Evolutionary conservation across 2,888 invertebrate species (phyloP), one percentile per base, ranked within the genome.

Genomic region (Andrena haemorrhoa): DNA sequence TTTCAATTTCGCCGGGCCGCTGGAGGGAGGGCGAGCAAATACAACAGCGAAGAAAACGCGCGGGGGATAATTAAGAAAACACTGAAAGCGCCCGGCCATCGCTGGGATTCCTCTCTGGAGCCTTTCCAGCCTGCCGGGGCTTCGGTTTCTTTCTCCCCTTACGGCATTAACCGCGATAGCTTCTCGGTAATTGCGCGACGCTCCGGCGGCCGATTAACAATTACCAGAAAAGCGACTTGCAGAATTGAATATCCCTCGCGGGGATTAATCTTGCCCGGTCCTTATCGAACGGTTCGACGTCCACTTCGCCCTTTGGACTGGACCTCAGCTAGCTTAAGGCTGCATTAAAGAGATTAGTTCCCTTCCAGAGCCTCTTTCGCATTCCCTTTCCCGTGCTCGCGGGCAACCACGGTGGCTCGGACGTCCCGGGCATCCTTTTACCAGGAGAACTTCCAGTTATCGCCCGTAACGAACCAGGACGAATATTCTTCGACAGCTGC

Each of bases 291-390:
- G 31, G 56, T 41, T 20, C 53, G 61, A 29, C 56, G 41, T n/a
- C 26, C 51, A 29, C 31, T 71, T 51, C 35, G 20, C 20, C 49
- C 26, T n/a, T 26, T 29, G 65, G 29, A 49, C 41, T 53, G 41
- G 66, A 16, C 51, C 69, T 71, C 60, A 41, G 79, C 75, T 26
- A 58, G 80, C 80, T 82, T 80, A 66, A 70, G 71, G 71, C 29
- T 31, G 74, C 79, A 61, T 82, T 82, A 82, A 75, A 66, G 63
- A 58, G 82, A 82, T 82, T 75, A 79, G 51, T 16, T 8, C 53
- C 51, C 26, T 51, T 74, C 33, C 58, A 29, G 68, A 47, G 16
- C 1, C 33, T 7, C 12, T n/a, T 64, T 31, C 31, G 31, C 47
- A 49, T 68, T 33, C 41, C 12, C n/a, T n/a, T 35, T 20, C 10